These are phyloP conservation scores for Natrix natrix DNA, from an alignment of 2,797 vertebrate genomes.

Conservation along the genomic window DNA sequence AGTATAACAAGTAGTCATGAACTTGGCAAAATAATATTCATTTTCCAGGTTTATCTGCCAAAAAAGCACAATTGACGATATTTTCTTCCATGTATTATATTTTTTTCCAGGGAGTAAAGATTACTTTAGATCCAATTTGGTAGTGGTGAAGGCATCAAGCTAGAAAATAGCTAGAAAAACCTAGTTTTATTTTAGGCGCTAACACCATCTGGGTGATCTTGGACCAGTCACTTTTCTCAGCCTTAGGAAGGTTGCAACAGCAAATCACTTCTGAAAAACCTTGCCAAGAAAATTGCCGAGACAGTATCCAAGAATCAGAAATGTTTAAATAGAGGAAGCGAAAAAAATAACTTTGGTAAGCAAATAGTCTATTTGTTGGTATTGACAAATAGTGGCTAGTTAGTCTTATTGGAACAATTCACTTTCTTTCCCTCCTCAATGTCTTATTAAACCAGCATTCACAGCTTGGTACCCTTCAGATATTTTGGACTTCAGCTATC, in stretches of 20 bases:
- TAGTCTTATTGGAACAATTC: not conserved
- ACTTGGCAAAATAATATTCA: not conserved
- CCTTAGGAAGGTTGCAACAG: not conserved
- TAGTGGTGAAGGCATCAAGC: not conserved
- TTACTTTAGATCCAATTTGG: not conserved
- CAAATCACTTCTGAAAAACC: not conserved
- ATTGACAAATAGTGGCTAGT: not conserved
- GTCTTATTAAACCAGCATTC: not conserved
- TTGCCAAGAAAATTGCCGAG: not conserved
- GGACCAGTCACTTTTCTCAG: not conserved
- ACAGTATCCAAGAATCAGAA: not conserved
- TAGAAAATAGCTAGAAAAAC: not conserved
- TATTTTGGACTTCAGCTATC: not conserved
- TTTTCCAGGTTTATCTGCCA: not conserved
- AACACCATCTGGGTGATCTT: not conserved
- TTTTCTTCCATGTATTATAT: not conserved
- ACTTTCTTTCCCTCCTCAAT: not conserved
- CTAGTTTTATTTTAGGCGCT: not conserved
- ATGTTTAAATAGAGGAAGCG: not conserved
- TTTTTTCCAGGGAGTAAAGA: not conserved
- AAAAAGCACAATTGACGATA: not conserved
- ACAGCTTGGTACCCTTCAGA: not conserved
- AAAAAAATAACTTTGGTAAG: not conserved
- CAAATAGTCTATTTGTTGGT: not conserved
- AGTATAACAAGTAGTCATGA: not conserved